Conservation (phyloP, 2,797 vertebrate species). For the Sebastes jordani region DNA sequence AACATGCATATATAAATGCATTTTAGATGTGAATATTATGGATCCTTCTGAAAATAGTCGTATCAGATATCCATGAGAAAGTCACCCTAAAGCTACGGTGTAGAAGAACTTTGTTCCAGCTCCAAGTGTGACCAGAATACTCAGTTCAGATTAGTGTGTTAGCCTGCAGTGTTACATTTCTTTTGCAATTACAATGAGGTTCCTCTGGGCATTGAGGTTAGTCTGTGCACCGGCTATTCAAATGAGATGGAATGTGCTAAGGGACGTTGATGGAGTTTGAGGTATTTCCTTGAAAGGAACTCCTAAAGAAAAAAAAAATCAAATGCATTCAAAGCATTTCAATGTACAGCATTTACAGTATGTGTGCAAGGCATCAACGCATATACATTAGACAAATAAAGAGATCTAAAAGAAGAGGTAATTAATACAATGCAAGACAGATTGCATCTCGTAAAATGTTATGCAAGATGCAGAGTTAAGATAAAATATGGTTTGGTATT, state of each 20-base stretch:
- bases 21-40: conserved; percentile 12
- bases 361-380: conserved; percentile 8
- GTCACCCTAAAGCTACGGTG: conserved; percentile 4
- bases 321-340: conserved; percentile 39
- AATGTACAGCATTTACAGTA: not conserved
- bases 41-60: not conserved
- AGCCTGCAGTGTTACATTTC: conserved; percentile 67
- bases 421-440: conserved; percentile 17
- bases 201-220: conserved; percentile 71
- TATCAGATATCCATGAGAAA: conserved; percentile 37
- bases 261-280: conserved; percentile 62
- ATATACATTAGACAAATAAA: conserved; percentile 13
- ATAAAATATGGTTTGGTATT: conserved; percentile 12
- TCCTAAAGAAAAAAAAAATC: not conserved
- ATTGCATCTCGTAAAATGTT: conserved; percentile 9
- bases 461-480: conserved; percentile 6
- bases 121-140: conserved; percentile 68
- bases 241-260: conserved; percentile 64
- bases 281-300: conserved; percentile 64
- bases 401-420: not conserved
- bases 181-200: conserved; percentile 68
- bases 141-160: conserved; percentile 57
- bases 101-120: conserved; percentile 42
- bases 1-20: not conserved
- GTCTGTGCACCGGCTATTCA: conserved; percentile 56